phyloP scores from a whole-genome alignment of 2,113 vertebrate genomes.

The Phalacrocorax pelagicus region DNA sequence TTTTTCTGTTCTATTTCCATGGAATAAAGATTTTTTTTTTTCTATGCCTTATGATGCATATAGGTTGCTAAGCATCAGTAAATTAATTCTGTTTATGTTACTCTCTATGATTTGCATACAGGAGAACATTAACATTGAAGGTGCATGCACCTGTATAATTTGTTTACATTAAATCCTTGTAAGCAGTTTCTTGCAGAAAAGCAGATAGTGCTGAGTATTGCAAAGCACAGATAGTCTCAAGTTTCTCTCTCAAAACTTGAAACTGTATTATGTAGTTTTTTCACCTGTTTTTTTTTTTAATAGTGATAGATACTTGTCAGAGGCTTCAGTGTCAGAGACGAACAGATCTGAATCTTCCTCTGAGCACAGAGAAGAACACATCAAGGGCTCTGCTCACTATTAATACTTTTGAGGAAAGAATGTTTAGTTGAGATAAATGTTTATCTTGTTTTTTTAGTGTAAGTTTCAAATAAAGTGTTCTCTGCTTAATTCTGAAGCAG shows the following conservation, averaged over 20 bases:
- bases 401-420: not conserved
- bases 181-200: not conserved
- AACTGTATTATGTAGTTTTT: not conserved
- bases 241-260: not conserved
- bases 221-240: not conserved
- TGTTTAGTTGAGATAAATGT: not conserved
- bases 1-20: not conserved
- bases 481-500: not conserved
- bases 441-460: not conserved
- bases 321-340: not conserved
- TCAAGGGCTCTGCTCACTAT: not conserved
- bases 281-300: not conserved
- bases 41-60: not conserved
- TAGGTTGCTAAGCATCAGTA: not conserved
- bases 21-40: not conserved
- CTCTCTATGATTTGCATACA: not conserved
- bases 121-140: not conserved
- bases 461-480: not conserved
- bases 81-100: not conserved
- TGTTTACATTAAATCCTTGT: not conserved
- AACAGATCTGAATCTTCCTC: not conserved
- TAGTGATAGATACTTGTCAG: not conserved
- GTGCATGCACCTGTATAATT: not conserved
- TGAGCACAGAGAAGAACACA: fast-evolving
- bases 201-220: not conserved